A percentile compares a stretch with the other conserved stretches of the same genome.
Conservation (phyloP, 2,888 invertebrate genomes). For the Mechanitis messenoides region DNA sequence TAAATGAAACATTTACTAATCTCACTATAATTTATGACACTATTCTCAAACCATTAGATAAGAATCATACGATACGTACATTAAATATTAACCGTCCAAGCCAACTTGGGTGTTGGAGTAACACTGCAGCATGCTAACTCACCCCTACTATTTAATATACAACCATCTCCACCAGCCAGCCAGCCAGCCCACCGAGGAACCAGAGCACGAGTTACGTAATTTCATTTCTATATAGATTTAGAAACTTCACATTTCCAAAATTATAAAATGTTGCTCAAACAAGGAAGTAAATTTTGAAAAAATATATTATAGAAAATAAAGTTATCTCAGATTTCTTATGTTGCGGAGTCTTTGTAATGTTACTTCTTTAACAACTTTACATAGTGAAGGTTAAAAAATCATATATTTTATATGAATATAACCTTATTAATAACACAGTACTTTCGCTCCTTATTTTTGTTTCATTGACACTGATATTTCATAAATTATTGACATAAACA, state of each 20-base stretch:
- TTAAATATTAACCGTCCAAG: constrained; percentile 35
- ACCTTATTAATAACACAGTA: not conserved
- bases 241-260: not conserved
- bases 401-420: not conserved
- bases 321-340: no score
- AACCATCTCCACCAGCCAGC: constrained; percentile 44
- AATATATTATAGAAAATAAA: no score
- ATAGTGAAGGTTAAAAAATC: constrained; percentile 1
- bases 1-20: not conserved
- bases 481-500: not conserved
- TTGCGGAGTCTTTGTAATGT: no score
- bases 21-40: not conserved
- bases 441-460: not conserved
- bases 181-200: constrained; percentile 23
- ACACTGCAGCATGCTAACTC: constrained; percentile 44
- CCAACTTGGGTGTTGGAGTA: constrained; percentile 44
- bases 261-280: not conserved
- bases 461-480: not conserved
- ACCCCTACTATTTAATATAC: constrained; percentile 54
- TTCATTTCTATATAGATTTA: not conserved
- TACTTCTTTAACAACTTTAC: not conserved
- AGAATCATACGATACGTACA: constrained; percentile 39
- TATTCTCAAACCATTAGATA: not conserved
- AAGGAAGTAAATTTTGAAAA: not conserved
- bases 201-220: constrained; percentile 26